phyloP scores from a whole-genome alignment of 2,113 vertebrate genomes.

The Alosa alosa region DNA sequence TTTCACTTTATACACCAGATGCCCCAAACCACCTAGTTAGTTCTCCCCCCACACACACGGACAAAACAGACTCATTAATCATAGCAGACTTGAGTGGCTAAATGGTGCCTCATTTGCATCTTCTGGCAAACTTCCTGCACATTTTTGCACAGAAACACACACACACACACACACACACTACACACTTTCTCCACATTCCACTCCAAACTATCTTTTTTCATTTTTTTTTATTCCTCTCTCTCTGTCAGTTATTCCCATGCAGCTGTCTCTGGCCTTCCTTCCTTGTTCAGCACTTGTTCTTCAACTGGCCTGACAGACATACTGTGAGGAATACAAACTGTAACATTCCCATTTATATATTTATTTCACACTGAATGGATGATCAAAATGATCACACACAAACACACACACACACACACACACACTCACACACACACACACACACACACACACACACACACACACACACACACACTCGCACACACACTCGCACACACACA shows the following conservation, averaged over 20 bases:
- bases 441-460: not conserved
- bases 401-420: not conserved
- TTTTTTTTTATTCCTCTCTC: conserved; percentile 10
- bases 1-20: not conserved
- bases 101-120: conserved; percentile 48
- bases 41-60: not conserved
- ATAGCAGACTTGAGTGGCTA: conserved; percentile 34
- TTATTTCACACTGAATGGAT: not conserved
- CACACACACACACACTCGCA: not conserved
- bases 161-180: conserved; percentile 17
- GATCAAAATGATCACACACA: not conserved
- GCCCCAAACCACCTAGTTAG: not conserved
- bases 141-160: not conserved
- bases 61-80: conserved; percentile 46
- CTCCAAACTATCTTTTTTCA: conserved; percentile 15
- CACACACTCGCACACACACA: conserved; percentile 2
- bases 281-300: no score
- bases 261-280: no score
- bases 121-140: conserved; percentile 17
- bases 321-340: no score
- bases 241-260: not conserved
- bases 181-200: not conserved
- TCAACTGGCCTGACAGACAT: no score
- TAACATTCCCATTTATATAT: no score
- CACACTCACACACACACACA: not conserved